Percentiles rank a stretch among this genome's conserved stretches.
phyloP scores from a whole-genome alignment of 2,888 invertebrate genomes.

The Stomorhina lunata region DNA sequence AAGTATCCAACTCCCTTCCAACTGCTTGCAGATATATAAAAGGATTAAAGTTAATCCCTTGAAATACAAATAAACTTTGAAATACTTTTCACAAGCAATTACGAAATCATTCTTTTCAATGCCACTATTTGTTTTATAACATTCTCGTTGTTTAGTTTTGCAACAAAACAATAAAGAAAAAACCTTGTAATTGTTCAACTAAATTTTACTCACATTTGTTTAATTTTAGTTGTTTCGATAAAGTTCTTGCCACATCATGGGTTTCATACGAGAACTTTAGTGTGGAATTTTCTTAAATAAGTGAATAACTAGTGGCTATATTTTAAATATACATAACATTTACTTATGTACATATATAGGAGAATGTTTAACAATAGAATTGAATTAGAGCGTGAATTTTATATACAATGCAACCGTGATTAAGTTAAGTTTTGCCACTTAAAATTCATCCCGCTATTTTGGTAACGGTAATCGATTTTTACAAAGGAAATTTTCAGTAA shows the following conservation, averaged over 20 bases:
- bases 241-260: slow-evolving; percentile 11
- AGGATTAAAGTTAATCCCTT: background rate
- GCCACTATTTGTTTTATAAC: background rate
- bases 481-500: too few relatives aligned
- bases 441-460: too few relatives aligned
- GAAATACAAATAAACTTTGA: background rate
- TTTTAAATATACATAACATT: too few relatives aligned
- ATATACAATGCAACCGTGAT: too few relatives aligned
- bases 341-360: too few relatives aligned
- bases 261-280: background rate
- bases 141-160: background rate
- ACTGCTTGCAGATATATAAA: background rate
- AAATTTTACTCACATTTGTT: slow-evolving; percentile 11
- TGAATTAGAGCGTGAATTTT: too few relatives aligned
- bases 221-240: slow-evolving; percentile 11
- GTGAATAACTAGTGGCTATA: too few relatives aligned
- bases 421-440: too few relatives aligned
- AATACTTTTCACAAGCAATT: background rate
- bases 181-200: slow-evolving; percentile 30
- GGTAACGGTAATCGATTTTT: too few relatives aligned
- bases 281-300: background rate
- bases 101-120: background rate
- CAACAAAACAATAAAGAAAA: too few relatives aligned
- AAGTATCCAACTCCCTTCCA: background rate
- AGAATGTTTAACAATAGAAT: too few relatives aligned